Evolutionary conservation across 2,797 vertebrate genomes (phyloP), one percentile per base, ranked within the genome.

Genomic region (Falco biarmicus): DNA sequence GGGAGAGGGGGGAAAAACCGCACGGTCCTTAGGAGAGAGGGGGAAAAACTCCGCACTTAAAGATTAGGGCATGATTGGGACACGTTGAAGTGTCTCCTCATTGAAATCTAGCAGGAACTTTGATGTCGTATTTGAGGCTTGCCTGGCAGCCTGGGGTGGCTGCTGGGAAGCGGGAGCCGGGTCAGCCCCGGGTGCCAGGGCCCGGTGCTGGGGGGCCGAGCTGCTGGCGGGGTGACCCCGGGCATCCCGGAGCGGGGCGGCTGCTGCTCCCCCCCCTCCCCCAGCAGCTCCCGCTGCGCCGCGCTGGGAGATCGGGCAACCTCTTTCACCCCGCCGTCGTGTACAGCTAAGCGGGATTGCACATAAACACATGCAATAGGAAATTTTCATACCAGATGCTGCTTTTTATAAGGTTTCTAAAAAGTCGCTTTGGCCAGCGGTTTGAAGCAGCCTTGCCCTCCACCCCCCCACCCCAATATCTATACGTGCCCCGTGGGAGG

Each of bases 291-390:
- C 80, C 3, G n/a, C 64, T 14, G n/a, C 2, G 2, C 19, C 22
- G 18, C 12, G 11, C 82, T 45, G 39, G 0, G 45, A 9, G 14
- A 31, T 50, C 34, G 26, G 16, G 47, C 39, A 43, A 1, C 41
- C 53, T n/a, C 60, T 20, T 43, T 5, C 25, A 0, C 24, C 20
- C 5, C 5, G 47, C 7, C 0, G 3, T 13, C 32, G 16, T 13
- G 31, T 11, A 2, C 13, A 1, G 0, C 73, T 37, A 4, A 0
- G 0, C 3, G 3, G 56, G 41, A 20, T 14, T 47, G 34, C 9
- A 22, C 66, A 34, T 24, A 65, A 84, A 69, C 48, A 28, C 15
- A 3, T 10, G 77, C 41, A 18, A 1, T 0, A 12, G 31, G 41
- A 53, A 25, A 59, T 84, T 91, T 57, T 76, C 43, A 2, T 61